phyloP scores from a whole-genome alignment of 1,140 invertebrate species.

The Drosophila bocki region DNA sequence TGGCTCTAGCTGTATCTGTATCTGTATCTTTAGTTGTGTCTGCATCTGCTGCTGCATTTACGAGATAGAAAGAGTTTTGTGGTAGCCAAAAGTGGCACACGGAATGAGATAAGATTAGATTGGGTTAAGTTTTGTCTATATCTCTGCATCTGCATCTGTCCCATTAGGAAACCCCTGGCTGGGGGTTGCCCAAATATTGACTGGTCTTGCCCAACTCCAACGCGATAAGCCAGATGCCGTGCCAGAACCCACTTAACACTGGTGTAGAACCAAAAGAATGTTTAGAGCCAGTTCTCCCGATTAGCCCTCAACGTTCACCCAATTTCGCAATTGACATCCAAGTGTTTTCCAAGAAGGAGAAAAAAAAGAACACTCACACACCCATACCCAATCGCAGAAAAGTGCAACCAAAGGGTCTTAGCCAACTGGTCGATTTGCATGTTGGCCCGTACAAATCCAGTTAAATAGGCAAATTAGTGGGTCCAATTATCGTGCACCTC shows the following conservation, averaged over 20 bases:
- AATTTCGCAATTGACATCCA: slow-evolving; percentile 63
- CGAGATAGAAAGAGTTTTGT: slow-evolving; percentile 38
- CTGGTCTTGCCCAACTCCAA: slow-evolving; percentile 6
- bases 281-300: slow-evolving; percentile 35
- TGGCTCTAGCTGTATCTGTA: neutral
- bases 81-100: slow-evolving; percentile 65
- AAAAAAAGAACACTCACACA: neutral
- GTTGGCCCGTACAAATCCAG: slow-evolving; percentile 63
- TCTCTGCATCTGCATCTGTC: slow-evolving; percentile 17
- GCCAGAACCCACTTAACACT: slow-evolving; percentile 59
- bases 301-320: slow-evolving; percentile 53
- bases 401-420: slow-evolving; percentile 40
- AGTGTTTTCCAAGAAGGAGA: slow-evolving; percentile 66
- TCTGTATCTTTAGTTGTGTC: neutral
- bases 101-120: slow-evolving; percentile 68
- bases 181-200: slow-evolving; percentile 66
- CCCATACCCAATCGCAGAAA: slow-evolving; percentile 14
- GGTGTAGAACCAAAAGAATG: slow-evolving; percentile 43
- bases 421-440: slow-evolving; percentile 63
- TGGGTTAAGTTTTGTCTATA: neutral
- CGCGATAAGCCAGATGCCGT: slow-evolving; percentile 48
- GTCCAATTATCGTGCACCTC: slow-evolving; percentile 66
- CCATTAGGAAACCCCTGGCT: slow-evolving; percentile 13
- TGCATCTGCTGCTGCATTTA: neutral
- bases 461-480: slow-evolving; percentile 78